Evolutionary conservation across 2,113 vertebrate genomes (phyloP).

Genomic region (Dipodomys stephensi): DNA sequence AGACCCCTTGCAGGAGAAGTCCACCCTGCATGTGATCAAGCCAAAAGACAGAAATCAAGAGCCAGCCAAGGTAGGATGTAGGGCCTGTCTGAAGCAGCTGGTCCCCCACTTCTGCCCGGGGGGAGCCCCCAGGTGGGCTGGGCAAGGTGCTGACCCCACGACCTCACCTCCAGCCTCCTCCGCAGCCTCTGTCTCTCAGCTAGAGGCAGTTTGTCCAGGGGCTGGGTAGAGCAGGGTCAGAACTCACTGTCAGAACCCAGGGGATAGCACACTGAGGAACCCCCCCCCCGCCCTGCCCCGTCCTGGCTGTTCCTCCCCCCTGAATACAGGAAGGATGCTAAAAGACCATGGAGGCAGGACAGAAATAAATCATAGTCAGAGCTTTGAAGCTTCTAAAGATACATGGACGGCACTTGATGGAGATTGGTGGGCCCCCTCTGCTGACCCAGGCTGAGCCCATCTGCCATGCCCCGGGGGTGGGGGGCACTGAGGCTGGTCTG

Average conservation of each 20-base stretch:
- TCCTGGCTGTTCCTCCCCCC: neutral
- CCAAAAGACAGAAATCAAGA: neutral
- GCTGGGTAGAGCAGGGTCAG: neutral
- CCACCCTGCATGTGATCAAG: neutral
- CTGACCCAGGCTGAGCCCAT: no score
- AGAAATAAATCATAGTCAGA: neutral
- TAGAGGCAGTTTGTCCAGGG: no score
- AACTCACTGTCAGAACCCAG: no score
- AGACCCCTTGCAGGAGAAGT: no score
- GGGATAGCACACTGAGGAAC: no score
- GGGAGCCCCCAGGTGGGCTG: no score
- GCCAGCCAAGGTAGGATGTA: neutral
- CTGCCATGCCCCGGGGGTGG: neutral
- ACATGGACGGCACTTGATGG: rapidly evolving
- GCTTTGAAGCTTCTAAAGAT: neutral
- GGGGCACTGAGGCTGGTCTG: neutral
- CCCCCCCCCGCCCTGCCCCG: no score
- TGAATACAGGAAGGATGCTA: neutral
- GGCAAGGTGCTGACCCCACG: no score
- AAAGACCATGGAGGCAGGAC: neutral
- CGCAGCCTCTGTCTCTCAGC: no score
- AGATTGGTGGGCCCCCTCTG: neutral
- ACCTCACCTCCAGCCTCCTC: neutral
- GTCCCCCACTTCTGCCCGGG: no score
- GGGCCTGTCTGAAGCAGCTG: neutral